Base-by-base conservation (phyloP, 2,888 invertebrate species). In the Acleris laterana region DNA sequence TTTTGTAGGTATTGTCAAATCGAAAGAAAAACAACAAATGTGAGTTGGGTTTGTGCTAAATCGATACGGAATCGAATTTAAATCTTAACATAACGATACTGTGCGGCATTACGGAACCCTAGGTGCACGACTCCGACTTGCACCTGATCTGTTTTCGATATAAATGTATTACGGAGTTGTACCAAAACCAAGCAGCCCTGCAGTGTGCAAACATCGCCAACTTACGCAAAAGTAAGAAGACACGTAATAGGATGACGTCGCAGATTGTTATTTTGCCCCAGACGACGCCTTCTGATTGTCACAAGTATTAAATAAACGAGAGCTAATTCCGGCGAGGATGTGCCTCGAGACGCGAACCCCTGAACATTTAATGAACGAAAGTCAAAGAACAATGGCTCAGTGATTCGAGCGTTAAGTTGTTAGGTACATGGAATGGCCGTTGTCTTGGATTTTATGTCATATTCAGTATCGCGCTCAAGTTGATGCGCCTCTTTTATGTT, bases 251-350 rank as follows among this genome's bases (percentile, higher is more conserved):
- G 78, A 86, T 79, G 81, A 82, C 79, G 74, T 77, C 79, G 73
- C 76, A 79, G 78, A 83, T 83, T 82, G 80, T 82, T 84, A 82
- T 83, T 80, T 81, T 75, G 70, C 74, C 71, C 77, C 74, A 71
- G 75, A 72, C 74, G 74, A 74, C 71, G 73, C 73, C 75, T 72
- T 74, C 74, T 83, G 84, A 85, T 85, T 85, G 83, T 87, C 81
- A 75, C 82, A 73, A 83, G 83, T 82, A 87, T 85, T 86, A 88
- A 87, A 87, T 83, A 88, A 88, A 88, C 82, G 85, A 79, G 75
- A 72, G 79, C 79, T 86, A 84, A 87, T 87, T 84, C 76, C 71
- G 74, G 69, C 72, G 73, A 74, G 78, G 78, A 82, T 83, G 77
- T 79, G 79, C 73, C 77, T 74, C 68, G 70, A 74, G 78, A 77